Base-by-base conservation (phyloP, 2,888 invertebrate species). In the Kuschelorhynchus macadamiae region DNA sequence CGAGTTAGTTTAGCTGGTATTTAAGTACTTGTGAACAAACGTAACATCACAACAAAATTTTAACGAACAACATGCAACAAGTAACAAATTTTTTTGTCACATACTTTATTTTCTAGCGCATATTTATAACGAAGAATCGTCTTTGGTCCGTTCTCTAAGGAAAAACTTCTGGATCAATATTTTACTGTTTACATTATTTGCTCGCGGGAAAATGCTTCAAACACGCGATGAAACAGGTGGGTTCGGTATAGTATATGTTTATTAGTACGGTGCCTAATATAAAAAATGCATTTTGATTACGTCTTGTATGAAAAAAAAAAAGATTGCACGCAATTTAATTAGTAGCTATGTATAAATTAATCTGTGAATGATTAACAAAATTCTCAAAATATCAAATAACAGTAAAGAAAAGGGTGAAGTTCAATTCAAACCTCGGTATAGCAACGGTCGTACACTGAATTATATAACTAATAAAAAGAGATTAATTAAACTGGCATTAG, bases 181-280 rank as follows among this genome's bases (percentile, higher is more conserved):
- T 11, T 36, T 36, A 11, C 9, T 36, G 36, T 36, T 36, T 36
- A 12, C 36, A 36, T 36, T 36, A 36, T 36, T 36, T 36, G 4
- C 12, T 11, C 36, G 7, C 25, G 36, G 36, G 11, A 36, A 36
- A 36, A 36, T 36, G 36, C 12, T 36, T 36, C 2, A 52, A 52
- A 61, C 63, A 55, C 55, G 63, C 55, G 18, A 63, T 46, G 42
- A 55, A 53, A 63, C 53, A 63, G 63, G 55, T 63, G 47, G 53
- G 55, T 63, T 18, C 12, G 21, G 52, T 30, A 8, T 52, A 25
- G 41, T 55, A 55, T 14, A 1, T 17, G 17, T 36, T 25, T 55
- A 14, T 52, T 61, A 61, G 61, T 61, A 39, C 33, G 44, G 41
- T 32, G 39, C n/a, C 60, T 50, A n/a, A 44, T 56, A n/a, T 20